Evolutionary conservation across 2,113 vertebrate species (phyloP).

Genomic region (Labeo catla): DNA sequence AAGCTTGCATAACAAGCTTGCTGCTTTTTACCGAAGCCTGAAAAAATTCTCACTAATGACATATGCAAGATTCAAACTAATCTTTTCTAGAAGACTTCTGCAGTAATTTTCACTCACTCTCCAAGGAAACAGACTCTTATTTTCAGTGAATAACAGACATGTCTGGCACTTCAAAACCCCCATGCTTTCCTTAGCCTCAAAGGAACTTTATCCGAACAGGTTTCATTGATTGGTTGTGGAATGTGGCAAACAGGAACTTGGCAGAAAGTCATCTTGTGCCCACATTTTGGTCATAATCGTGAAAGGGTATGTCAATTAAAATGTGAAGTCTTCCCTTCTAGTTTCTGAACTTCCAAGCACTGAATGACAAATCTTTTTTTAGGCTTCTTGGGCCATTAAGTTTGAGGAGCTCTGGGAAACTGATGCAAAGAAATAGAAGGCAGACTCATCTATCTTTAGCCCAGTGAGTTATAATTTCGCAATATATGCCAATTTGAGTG

Average conservation of each 20-base stretch:
- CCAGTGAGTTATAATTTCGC: slow-evolving; percentile 36
- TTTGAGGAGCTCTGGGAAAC: slow-evolving; percentile 17
- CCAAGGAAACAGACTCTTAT: slow-evolving; percentile 22
- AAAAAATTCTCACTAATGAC: slow-evolving; percentile 2
- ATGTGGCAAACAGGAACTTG: slow-evolving; percentile 1
- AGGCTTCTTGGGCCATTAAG: slow-evolving; percentile 22
- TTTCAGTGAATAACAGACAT: slow-evolving; percentile 26
- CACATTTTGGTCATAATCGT: background rate
- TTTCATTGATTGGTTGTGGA: slow-evolving; percentile 39
- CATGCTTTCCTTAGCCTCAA: slow-evolving; percentile 29
- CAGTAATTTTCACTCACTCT: slow-evolving; percentile 1
- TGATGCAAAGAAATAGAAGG: slow-evolving; percentile 25
- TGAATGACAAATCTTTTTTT: background rate
- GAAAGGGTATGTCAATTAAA: slow-evolving; percentile 11
- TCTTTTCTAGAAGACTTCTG: slow-evolving; percentile 8
- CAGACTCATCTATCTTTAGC: slow-evolving; percentile 46
- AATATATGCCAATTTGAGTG: slow-evolving; percentile 32
- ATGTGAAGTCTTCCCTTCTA: background rate
- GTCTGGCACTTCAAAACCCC: slow-evolving; percentile 17
- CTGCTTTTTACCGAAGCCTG: background rate
- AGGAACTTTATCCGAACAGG: background rate
- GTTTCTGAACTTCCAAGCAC: background rate
- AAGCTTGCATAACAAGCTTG: slow-evolving; percentile 5
- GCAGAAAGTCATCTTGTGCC: background rate
- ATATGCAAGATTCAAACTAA: slow-evolving; percentile 23